Base-by-base conservation (phyloP, 30 jellyfish, hydroid and myxozoan species). In the Aurelia sp. region DNA sequence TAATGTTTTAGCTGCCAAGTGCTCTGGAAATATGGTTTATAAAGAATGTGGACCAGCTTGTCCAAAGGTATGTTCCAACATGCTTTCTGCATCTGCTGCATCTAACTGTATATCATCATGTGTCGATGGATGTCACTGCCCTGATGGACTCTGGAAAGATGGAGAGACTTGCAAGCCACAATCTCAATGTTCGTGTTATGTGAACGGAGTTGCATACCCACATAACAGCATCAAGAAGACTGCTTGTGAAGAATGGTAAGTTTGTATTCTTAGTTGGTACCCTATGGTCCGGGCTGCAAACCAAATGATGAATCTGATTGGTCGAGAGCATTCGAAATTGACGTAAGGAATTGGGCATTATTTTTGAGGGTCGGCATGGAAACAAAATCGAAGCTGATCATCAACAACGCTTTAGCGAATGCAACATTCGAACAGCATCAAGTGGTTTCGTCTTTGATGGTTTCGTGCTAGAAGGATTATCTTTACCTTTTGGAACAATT, bases 91-190 rank as follows among this genome's bases (percentile, higher is more conserved):
- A 11, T 60, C 83, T 19, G 61, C 90, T 65, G 85, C 63, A 33
- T 18, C 87, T 19, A 80, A 63, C 72, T 96, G 99, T 47, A 68
- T 73, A 30, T 87, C 97, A 1, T 71, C 67, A 16, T 96, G 99
- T 67, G 99, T 96, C 33, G 98, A 90, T 87, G 99, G 99, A 18
- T 96, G 99, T 80, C 96, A 96, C 64, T 96, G 99, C 72, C 96
- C 93, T 3, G 70, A 59, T 13, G 98, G 82, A 35, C 74, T 96
- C 62, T 96, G 97, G 94, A 80, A 86, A 50, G 99, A 86, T 21
- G 75, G 66, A 31, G 90, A 85, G 30, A 21, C 33, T 20, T 96
- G 99, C 59, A 80, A 85, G 20, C 94, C 97, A 44, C 96, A 78
- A 63, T 74, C 88, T 4, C 93, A 87, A 52, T 96, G 99, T 60